Evolutionary conservation across 2,113 vertebrate species (phyloP), one percentile per base, ranked within the genome.

Genomic region (Anhinga anhinga): DNA sequence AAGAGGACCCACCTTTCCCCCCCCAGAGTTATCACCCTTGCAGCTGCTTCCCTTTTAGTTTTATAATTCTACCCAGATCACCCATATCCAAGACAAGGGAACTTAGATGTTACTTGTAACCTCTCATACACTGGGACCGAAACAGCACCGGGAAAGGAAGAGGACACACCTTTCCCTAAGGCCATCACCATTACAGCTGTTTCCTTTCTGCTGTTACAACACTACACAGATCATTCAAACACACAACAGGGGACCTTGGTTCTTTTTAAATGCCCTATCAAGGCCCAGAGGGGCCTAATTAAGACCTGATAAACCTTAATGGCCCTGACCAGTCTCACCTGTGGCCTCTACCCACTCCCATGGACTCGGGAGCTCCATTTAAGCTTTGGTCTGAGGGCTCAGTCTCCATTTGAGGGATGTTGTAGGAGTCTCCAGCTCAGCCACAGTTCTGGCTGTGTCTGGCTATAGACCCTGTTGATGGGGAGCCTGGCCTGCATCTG

Each of bases 111-210:
- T 45, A 10, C 81, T 65, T 30, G 5, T 49, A 87, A 87, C 62
- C 86, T 92, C 61, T 82, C 32, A 0, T 86, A 82, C 42, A 27
- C 58, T 66, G 32, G n/a, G 79, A 87, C 66, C 15, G 17, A 73
- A 94, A 61, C 23, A 34, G 82, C 79, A 29, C 14, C 38, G 21
- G 93, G 69, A 89, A 84, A 82, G 86, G 86, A 93, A 96, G 11
- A 85, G 88, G 83, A 92, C 96, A 96, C 96, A 87, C 95, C 97
- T 96, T 97, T 93, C 95, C 95, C 90, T 40, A 15, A 45, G 22
- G 69, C 40, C 65, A 89, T 67, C 77, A 26, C 36, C n/a, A 61
- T 56, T 65, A 53, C 92, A 95, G 93, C 91, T 89, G 73, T 49
- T 97, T 97, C 97, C 95, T 76, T 27, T 72, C 86, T 32, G 21